Evolutionary conservation across 2,888 invertebrate genomes (phyloP).

Genomic region (Hartigia nigra): DNA sequence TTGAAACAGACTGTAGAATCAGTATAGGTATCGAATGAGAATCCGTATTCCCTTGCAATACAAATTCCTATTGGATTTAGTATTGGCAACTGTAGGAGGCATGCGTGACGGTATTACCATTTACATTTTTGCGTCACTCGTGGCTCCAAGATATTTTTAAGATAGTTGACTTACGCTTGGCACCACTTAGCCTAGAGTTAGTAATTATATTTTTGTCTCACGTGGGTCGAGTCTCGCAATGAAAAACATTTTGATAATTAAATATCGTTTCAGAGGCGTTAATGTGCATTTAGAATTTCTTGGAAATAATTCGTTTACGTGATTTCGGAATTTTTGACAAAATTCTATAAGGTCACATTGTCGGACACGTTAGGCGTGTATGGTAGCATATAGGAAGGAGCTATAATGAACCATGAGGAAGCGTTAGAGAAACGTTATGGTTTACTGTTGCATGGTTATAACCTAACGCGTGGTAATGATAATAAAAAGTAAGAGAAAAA

Average conservation of each 20-base stretch:
- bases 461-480: background rate
- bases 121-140: background rate
- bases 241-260: background rate
- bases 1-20: background rate
- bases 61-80: background rate
- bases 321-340: background rate
- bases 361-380: background rate
- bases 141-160: background rate
- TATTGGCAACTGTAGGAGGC: background rate
- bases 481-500: background rate
- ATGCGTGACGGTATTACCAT: background rate
- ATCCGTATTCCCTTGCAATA: background rate
- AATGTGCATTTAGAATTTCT: background rate
- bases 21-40: background rate
- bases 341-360: background rate
- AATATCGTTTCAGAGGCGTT: background rate
- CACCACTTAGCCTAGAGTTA: background rate
- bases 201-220: background rate
- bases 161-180: background rate
- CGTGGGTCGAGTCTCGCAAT: background rate
- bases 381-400: background rate
- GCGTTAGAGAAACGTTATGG: background rate
- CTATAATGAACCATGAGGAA: background rate
- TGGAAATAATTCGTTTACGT: background rate
- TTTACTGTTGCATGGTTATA: background rate